A percentile compares a stretch with the other conserved stretches of the same genome.
Evolutionary conservation across 2,797 vertebrate genomes (phyloP).

Genomic region (Crocodylus rhombifer): DNA sequence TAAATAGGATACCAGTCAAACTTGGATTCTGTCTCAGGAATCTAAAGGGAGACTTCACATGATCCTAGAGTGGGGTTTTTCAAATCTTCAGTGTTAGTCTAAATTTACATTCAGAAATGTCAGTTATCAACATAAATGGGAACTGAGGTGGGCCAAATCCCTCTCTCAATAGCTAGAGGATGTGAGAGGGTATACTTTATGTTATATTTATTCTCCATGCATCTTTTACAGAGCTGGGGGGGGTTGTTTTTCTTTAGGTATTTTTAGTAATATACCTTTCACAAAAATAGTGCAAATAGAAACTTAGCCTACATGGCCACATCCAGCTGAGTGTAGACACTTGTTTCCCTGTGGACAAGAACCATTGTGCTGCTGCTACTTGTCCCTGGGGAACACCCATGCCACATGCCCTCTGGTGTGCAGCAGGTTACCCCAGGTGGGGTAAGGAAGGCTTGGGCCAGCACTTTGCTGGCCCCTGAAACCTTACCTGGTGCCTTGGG

Average conservation of each 20-base stretch:
- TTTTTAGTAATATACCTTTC: not conserved
- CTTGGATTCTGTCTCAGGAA: not conserved
- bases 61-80: not conserved
- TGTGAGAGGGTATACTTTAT: not conserved
- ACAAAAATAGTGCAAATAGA: not conserved
- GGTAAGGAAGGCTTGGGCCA: no score
- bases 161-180: not conserved
- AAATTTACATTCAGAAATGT: not conserved
- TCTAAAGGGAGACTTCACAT: not conserved
- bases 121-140: not conserved
- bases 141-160: not conserved
- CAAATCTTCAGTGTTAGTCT: not conserved
- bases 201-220: not conserved
- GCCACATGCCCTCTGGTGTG: no score
- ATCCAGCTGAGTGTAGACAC: no score
- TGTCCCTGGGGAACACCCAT: no score
- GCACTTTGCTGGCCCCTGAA: no score
- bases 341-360: no score
- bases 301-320: not conserved
- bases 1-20: not conserved
- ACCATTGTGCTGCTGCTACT: no score
- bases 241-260: not conserved
- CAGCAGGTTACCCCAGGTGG: no score
- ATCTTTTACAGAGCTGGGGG: not conserved
- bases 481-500: no score